Base-by-base conservation (phyloP, 2,113 vertebrate genomes). In the Scophthalmus maximus region DNA sequence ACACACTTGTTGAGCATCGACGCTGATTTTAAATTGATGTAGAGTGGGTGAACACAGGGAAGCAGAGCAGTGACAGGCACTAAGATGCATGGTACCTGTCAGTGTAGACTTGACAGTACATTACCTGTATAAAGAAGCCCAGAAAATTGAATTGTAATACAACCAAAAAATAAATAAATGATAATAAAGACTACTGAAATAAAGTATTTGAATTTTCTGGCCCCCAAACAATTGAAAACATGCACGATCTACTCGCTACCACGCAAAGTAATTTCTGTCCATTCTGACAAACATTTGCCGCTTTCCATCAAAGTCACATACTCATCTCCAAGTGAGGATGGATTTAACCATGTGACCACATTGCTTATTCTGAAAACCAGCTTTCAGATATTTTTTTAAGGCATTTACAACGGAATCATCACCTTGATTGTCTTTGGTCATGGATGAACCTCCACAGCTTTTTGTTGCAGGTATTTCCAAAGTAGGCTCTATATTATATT, bases 361-460 rank as follows among this genome's bases (percentile, higher is more conserved):
- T 78, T 78, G 69, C 76, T 82, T 50, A 12, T 42, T 58, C 69
- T 87, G 64, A 86, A 85, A 90, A 85, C 70, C 68, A 61, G 73
- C 51, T 76, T 69, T 86, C 38, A 72, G 75, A 82, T 40, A 60
- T 76, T 9, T 49, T 79, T 64, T 92, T 92, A 91, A 92, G 90
- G 91, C 91, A 88, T 88, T 86, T 67, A 79, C 66, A 70, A 70
- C 76, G 68, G 61, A 46, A 78, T 83, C 57, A 66, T 77, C 58
- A 49, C 81, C 74, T 47, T 77, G 86, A 89, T 89, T 85, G 89
- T 92, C 91, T 92, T 92, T 92, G 91, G 91, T 92, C 86, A 83
- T 79, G 73, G 83, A 82, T 49, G 70, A 87, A 85, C 79, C 73
- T 84, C 83, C 83, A 88, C 82, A 86, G 86, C 83, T 86, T 91